Conservation (phyloP, 2,797 vertebrate species). For the Falco cherrug region DNA sequence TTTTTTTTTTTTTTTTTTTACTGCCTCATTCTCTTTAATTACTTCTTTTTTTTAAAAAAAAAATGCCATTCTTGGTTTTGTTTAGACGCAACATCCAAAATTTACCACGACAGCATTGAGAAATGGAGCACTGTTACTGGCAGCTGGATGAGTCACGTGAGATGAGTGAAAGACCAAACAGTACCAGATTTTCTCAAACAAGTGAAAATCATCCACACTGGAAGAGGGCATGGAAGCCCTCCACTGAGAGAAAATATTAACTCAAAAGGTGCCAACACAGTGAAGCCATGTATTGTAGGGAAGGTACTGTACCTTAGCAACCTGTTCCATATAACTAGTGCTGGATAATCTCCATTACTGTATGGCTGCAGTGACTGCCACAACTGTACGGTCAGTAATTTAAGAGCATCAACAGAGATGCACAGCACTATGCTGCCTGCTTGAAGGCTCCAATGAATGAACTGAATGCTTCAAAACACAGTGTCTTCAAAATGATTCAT, state of each 20-base stretch:
- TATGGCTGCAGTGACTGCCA: neutral
- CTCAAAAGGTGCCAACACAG: neutral
- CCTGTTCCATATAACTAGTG: rapidly evolving
- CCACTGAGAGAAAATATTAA: conserved; percentile 13
- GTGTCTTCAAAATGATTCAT: neutral
- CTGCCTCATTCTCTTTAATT: conserved; percentile 57
- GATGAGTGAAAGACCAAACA: conserved; percentile 16
- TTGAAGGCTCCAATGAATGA: neutral
- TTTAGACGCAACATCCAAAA: conserved; percentile 51
- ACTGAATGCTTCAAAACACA: neutral
- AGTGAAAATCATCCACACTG: conserved; percentile 7
- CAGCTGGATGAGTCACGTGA: conserved; percentile 50
- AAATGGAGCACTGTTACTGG: conserved; percentile 52
- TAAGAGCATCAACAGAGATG: neutral
- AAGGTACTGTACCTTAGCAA: neutral
- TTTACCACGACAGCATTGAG: conserved; percentile 60
- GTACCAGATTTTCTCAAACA: conserved; percentile 52
- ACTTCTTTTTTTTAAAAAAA: neutral
- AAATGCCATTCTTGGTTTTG: conserved; percentile 51
- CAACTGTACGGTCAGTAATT: neutral
- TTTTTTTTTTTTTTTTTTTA: conserved; percentile 15
- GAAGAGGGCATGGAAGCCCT: conserved; percentile 8
- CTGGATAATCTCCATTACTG: neutral
- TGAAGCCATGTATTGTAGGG: neutral
- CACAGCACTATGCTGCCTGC: neutral